These are phyloP conservation scores for Antennarius striatus DNA, from an alignment of 2,113 vertebrate species.

Conservation along the genomic window DNA sequence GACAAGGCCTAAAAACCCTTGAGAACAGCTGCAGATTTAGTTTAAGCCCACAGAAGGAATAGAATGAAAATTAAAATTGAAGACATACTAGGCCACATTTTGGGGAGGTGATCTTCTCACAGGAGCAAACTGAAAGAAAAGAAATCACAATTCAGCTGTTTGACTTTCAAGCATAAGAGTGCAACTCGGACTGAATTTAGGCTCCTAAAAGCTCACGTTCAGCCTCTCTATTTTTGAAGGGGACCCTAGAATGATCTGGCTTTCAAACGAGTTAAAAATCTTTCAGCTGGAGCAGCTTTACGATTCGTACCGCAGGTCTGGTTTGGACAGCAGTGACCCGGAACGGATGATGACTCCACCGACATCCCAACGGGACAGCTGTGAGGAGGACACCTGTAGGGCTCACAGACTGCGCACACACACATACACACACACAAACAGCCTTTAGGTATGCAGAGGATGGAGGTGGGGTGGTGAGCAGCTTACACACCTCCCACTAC, in stretches of 20 bases:
- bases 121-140: slow-evolving; percentile 87
- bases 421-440: slow-evolving; percentile 11
- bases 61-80: background rate
- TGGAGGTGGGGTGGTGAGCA: no score
- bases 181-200: background rate
- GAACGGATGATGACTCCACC: slow-evolving; percentile 80
- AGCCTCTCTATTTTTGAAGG: background rate
- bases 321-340: slow-evolving; percentile 87
- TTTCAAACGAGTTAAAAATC: no score
- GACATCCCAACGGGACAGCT: slow-evolving; percentile 86
- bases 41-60: no score
- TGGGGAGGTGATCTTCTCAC: slow-evolving; percentile 85
- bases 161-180: background rate
- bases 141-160: background rate
- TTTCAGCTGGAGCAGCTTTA: background rate
- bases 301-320: slow-evolving; percentile 85
- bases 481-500: no score
- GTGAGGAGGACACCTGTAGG: slow-evolving; percentile 85
- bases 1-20: no score
- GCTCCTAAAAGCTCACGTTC: background rate
- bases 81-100: slow-evolving; percentile 88
- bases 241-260: no score
- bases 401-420: slow-evolving; percentile 85
- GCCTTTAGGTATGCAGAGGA: no score
- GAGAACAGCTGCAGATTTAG: no score